A percentile compares a stretch with the other conserved stretches of the same genome.
Conservation (phyloP, 2,113 vertebrate species). For the Lycaon pictus region DNA sequence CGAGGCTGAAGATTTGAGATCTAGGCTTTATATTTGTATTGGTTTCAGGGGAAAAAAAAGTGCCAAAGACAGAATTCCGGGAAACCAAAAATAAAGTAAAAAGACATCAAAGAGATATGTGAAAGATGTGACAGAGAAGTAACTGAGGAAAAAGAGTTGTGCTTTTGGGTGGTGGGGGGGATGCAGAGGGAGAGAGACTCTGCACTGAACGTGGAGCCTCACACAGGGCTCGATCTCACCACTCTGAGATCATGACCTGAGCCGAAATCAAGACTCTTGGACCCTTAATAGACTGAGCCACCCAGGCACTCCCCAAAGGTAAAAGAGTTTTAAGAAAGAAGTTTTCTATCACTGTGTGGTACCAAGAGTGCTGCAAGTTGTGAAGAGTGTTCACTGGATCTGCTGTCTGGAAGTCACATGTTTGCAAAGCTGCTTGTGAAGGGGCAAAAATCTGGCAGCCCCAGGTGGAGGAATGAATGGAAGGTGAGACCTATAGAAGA, state of each 20-base stretch:
- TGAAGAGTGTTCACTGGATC: not conserved
- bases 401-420: not conserved
- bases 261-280: not conserved
- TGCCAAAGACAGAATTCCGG: not conserved
- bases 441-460: not conserved
- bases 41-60: not conserved
- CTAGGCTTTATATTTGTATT: not conserved
- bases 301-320: not conserved
- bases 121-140: not conserved
- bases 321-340: conserved; percentile 26
- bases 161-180: no score
- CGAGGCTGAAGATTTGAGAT: not conserved
- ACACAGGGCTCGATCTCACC: not conserved
- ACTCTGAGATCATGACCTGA: not conserved
- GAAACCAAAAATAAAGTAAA: not conserved
- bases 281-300: not conserved
- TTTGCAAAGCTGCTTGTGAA: not conserved
- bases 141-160: not conserved
- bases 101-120: not conserved
- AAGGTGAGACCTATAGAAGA: not conserved
- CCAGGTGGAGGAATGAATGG: not conserved
- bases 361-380: not conserved
- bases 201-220: no score
- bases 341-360: not conserved
- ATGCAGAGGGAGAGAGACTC: not conserved